A percentile compares a stretch with the other conserved stretches of the same genome.
Conservation (phyloP, 2,113 vertebrate species). For the Castor canadensis region DNA sequence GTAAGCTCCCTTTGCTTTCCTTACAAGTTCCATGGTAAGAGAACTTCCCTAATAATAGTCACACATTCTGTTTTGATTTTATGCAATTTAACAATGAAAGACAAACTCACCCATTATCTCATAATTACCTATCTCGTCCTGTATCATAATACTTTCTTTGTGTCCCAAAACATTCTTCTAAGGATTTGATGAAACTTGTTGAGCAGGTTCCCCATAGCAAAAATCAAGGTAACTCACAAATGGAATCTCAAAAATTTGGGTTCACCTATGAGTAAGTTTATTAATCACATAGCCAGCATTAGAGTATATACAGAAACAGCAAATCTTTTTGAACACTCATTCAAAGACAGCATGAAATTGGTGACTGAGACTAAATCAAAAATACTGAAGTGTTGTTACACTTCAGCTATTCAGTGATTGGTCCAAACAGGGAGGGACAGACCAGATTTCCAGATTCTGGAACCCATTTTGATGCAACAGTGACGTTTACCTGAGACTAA, state of each 20-base stretch:
- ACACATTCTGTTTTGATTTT: constrained; percentile 50
- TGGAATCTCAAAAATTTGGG: constrained; percentile 58
- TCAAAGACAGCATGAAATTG: neutral
- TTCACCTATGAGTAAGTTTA: neutral
- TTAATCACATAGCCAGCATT: neutral
- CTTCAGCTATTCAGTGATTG: neutral
- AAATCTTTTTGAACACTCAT: neutral
- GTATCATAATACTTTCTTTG: constrained; percentile 66
- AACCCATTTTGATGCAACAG: neutral
- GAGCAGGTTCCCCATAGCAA: constrained; percentile 57
- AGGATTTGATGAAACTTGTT: constrained; percentile 59
- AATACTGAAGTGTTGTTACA: neutral
- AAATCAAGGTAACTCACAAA: neutral
- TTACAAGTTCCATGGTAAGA: constrained; percentile 33
- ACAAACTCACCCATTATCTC: constrained; percentile 48
- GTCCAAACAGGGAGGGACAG: neutral
- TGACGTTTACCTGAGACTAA: neutral
- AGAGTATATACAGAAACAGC: neutral
- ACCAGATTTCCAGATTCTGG: fast-evolving
- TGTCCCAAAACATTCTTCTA: constrained; percentile 54
- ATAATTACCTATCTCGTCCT: constrained; percentile 50
- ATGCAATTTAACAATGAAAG: constrained; percentile 48
- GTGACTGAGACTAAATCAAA: constrained; percentile 3
- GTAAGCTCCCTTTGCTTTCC: constrained; percentile 71
- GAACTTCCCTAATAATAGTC: constrained; percentile 49